Conservation (phyloP, 2,888 invertebrate species). For the Ormyrus pomaceus region DNA sequence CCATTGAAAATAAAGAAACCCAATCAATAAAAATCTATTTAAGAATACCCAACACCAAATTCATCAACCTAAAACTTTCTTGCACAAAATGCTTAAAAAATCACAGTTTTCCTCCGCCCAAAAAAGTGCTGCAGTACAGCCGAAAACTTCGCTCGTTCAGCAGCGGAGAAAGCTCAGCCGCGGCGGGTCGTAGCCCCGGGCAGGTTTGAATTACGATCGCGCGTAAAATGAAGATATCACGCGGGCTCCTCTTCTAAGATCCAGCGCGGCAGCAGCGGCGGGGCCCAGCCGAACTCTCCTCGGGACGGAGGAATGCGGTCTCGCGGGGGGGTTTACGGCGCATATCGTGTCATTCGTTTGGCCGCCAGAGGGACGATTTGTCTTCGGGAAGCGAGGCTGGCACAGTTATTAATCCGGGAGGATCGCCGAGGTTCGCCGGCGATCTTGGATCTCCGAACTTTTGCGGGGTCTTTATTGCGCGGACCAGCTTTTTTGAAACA, state of each 20-base stretch:
- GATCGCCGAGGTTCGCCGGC: constrained; percentile 17
- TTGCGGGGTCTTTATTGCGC: constrained; percentile 12
- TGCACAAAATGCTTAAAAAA: too few species aligned
- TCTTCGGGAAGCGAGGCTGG: not conserved
- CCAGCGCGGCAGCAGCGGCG: not conserved
- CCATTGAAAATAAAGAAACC: too few species aligned
- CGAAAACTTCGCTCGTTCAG: not conserved
- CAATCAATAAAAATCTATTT: too few species aligned
- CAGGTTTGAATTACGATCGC: constrained; percentile 63
- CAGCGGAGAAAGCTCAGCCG: not conserved
- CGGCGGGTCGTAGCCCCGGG: not conserved
- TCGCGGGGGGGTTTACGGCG: constrained; percentile 25
- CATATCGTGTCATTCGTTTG: constrained; percentile 27
- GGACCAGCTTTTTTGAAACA: too few species aligned
- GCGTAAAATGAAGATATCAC: constrained; percentile 64
- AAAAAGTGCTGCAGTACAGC: too few species aligned
- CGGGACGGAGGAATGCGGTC: constrained; percentile 64
- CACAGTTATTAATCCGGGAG: constrained; percentile 37
- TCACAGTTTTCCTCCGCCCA: too few species aligned
- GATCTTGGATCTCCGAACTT: constrained; percentile 16
- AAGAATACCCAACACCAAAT: too few species aligned
- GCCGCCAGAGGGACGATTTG: constrained; percentile 25
- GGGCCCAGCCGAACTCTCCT: not conserved
- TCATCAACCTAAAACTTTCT: too few species aligned
- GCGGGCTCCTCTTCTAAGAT: not conserved